Base-by-base conservation (phyloP, 1,140 invertebrate genomes). In the Drosophila micromelanica region DNA sequence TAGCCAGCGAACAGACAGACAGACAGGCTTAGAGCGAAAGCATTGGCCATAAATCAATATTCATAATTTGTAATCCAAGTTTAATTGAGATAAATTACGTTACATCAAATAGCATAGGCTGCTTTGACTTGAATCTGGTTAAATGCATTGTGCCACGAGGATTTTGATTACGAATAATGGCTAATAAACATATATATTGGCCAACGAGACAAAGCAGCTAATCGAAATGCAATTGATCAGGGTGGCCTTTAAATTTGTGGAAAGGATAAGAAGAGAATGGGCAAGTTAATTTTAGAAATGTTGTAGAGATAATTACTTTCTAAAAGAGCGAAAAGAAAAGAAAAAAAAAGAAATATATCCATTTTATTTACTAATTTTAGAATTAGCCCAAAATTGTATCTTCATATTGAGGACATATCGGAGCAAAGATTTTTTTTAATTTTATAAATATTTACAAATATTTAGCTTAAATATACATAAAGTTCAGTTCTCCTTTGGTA, bases 21-120 rank as follows among this genome's bases (percentile, higher is more conserved):
- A 27, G 48, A 30, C n/a, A 27, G 48, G 35, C 38, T 49, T 32
- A 17, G 52, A 15, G 43, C 9, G 13, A 43, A 35, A 40, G 0
- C 43, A 55, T 20, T 12, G 43, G 38, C 20, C 62, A 59, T 68
- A 78, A 82, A 82, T 82, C 80, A 84, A 82, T 82, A 82, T 82
- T 79, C 80, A 79, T 76, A 82, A 84, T 79, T 72, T 78, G 72
- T 84, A 72, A 82, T 82, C 42, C 76, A 55, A 35, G 49, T 65
- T 82, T 84, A 82, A 82, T 82, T 78, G 76, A 84, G 80, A 82
- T 75, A 72, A 67, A 82, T 84, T 76, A 56, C 76, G 3, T 52
- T 49, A 35, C 23, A 61, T 45, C 32, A 42, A 56, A 64, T 35
- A 38, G 32, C 57, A 67, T 38, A 42, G 23, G 17, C 65, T 38